These are phyloP conservation scores for Ooceraea biroi DNA, from an alignment of 1,140 invertebrate species.

Conservation along the genomic window DNA sequence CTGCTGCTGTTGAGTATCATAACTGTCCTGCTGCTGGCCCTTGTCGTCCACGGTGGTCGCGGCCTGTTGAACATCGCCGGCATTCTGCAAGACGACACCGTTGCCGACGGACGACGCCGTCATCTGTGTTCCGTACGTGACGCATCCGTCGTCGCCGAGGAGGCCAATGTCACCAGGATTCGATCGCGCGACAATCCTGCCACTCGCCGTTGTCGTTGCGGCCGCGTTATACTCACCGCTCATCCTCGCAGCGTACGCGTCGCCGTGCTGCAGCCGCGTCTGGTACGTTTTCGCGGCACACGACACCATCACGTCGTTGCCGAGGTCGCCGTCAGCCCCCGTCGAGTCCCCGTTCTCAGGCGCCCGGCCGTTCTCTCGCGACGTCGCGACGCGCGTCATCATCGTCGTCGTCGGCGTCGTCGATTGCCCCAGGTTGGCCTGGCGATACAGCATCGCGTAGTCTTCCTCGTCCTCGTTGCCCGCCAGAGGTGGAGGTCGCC, in stretches of 20 bases:
- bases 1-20: conserved; percentile 66
- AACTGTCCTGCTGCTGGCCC: conserved; percentile 70
- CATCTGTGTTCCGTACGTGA: conserved; percentile 62
- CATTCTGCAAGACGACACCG: conserved; percentile 58
- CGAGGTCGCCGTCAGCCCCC: conserved; percentile 10
- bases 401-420: conserved; percentile 42
- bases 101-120: conserved; percentile 43
- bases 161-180: conserved; percentile 63
- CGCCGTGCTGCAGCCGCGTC: conserved; percentile 42
- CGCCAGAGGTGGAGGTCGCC: conserved; percentile 24
- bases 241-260: conserved; percentile 56
- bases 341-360: conserved; percentile 43
- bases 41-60: conserved; percentile 67
- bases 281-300: conserved; percentile 57
- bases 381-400: conserved; percentile 57
- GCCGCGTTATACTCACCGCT: conserved; percentile 34
- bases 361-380: conserved; percentile 55
- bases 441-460: conserved; percentile 62
- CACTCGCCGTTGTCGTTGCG: neutral
- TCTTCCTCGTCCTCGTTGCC: conserved; percentile 67
- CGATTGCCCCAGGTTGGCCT: conserved; percentile 60
- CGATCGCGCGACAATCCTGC: conserved; percentile 42
- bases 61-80: conserved; percentile 56
- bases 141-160: conserved; percentile 62
- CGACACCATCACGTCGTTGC: conserved; percentile 45